Conservation (phyloP, 2,113 vertebrate genomes). For the Psilopsiagon aymara region DNA sequence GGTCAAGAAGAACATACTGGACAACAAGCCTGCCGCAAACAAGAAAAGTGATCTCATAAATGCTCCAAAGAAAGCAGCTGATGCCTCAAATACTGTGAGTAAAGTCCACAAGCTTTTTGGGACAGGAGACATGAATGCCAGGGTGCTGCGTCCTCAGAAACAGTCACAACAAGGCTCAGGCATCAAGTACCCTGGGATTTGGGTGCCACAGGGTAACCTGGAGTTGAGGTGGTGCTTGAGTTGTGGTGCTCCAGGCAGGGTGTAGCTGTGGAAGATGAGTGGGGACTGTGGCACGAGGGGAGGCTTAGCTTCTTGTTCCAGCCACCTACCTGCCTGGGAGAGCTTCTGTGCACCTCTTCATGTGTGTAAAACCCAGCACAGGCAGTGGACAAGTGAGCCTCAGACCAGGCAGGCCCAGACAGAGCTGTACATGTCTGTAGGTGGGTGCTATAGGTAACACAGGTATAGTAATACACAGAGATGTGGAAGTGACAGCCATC, state of each 20-base stretch:
- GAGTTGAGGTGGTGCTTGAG: not conserved
- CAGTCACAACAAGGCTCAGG: fast-evolving
- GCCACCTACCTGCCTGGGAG: not conserved
- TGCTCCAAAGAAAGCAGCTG: conserved; percentile 79
- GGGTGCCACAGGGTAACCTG: not conserved
- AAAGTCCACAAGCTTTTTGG: not conserved
- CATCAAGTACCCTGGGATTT: fast-evolving
- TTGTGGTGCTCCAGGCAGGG: not conserved
- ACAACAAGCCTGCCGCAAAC: conserved; percentile 81
- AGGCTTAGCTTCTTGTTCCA: not conserved
- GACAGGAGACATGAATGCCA: fast-evolving
- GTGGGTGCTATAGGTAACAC: not conserved
- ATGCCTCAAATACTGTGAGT: conserved; percentile 73
- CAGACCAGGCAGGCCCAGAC: fast-evolving
- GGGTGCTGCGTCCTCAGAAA: not conserved
- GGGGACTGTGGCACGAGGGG: not conserved
- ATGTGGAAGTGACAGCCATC: not conserved
- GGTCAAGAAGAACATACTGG: conserved; percentile 94
- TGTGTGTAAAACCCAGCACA: not conserved
- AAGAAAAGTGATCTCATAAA: conserved; percentile 86
- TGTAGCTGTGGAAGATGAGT: not conserved
- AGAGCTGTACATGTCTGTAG: too few species aligned
- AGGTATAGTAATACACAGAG: fast-evolving
- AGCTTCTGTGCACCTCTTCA: not conserved
- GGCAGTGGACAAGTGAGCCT: not conserved